Evolutionary conservation across 2,113 vertebrate genomes (phyloP), one percentile per base, ranked within the genome.

Genomic region (Peromyscus polionotus): DNA sequence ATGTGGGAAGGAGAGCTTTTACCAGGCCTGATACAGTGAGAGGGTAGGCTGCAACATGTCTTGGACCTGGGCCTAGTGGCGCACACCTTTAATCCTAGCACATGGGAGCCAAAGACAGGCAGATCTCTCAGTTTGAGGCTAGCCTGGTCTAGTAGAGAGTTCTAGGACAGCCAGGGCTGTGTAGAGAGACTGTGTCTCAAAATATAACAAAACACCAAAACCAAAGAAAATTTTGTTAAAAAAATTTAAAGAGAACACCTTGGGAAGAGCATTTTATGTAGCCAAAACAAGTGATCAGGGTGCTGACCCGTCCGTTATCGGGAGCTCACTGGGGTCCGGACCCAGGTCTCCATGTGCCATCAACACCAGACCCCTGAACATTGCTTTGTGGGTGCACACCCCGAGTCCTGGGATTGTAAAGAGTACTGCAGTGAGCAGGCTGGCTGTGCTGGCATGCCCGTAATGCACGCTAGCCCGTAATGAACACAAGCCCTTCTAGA

Each of bases 291-390:
- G 4, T 10, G 14, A 28, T n/a, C 5, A 45, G 28, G 16, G 7
- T 63, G 26, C 9, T 36, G 84, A 83, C 67, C 51, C 77, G 17
- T 31, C 51, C 83, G 17, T 31, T 73, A 59, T 26, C 7, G 2
- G 79, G n/a, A 9, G 26, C 59, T 4, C 67, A n/a, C 22, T 67
- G 48, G 61, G 81, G 79, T 16, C 65, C 57, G 68, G 91, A 28
- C 36, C 24, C 3, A 7, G 61, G 54, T 17, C 81, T 54, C 59
- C 59, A 7, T 11, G 12, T 26, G 11, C 33, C 61, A 81, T 31
- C 31, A 54, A 6, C 45, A 17, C 26, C 22, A 3, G 2, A 8
- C 1, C 17, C 0, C 0, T 1, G 57, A 42, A 67, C 61, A 39
- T n/a, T 14, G 11, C 39, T 31, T 36, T 22, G 9, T 13, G 24